Evolutionary conservation across 35 echinoderm and acorn worm species (phyloP), one percentile per base, ranked within the genome.

Genomic region (Hemicentrotus pulcherrimus): DNA sequence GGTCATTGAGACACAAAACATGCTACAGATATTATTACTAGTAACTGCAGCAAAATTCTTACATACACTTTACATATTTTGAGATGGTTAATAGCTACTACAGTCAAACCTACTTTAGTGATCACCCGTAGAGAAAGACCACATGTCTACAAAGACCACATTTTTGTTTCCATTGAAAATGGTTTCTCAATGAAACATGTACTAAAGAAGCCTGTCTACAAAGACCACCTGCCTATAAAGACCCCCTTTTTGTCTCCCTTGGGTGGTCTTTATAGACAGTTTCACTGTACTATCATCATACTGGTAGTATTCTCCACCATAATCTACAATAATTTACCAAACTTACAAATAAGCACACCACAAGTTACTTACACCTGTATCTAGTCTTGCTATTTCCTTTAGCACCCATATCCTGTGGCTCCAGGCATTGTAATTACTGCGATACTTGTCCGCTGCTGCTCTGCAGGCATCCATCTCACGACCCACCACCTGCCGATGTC

Each of bases 401-500:
- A 99, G 55, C 28, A 96, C 96, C 98, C 98, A 99, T 96, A 97
- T 97, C 71, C 97, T 95, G 47, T 99, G 98, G 92, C 96, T 97
- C 98, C 98, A 99, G 13, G 98, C 98, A 96, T 97, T 97, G 92
- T 99, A 99, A 85, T 99, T 99, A 89, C 96, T 99, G 28, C 95
- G 96, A 94, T 99, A 99, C 41, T 94, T 47, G 55, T 96, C 91
- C 3, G 97, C 97, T 85, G 95, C 95, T 71, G 60, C 32, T 6
- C 87, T 92, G 52, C 97, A 97, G 6, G 94, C 95, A 18, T 94
- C 92, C 95, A 97, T 91, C 65, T 97, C 97, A 45, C 61, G 65
- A 10, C 55, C 32, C 28, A 97, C 85, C 11, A 55, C 60, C 58
- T 93, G 91, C 46, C 91, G 5, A 22, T 93, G 91, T 93, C 91